Conservation (phyloP, 2,113 vertebrate genomes). For the Marmota flaviventris region DNA sequence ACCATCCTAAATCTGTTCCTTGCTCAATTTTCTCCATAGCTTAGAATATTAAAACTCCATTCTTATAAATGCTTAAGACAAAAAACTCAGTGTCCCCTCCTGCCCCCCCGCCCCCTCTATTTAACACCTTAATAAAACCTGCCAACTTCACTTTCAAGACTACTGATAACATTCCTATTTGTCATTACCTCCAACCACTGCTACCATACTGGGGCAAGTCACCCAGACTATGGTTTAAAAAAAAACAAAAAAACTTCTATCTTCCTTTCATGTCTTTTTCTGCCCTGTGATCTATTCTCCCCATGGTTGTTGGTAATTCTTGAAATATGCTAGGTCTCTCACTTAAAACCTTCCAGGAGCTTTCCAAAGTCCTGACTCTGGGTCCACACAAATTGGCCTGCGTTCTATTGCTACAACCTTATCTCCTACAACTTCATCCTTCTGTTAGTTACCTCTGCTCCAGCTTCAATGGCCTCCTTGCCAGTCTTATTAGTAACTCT, state of each 20-base stretch:
- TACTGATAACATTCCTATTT: neutral
- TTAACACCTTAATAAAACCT: conserved; percentile 3
- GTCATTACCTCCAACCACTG: neutral
- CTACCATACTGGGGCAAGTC: neutral
- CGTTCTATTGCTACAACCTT: neutral
- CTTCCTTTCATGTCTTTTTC: neutral
- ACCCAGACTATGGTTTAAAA: neutral
- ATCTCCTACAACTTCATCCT: conserved; percentile 1
- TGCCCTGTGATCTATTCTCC: neutral
- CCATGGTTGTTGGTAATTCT: neutral
- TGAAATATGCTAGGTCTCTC: neutral
- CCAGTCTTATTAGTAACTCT: neutral
- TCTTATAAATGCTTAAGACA: neutral
- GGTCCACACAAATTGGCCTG: neutral
- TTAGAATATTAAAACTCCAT: conserved; percentile 9
- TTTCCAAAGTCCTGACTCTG: conserved; percentile 8
- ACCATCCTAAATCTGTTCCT: neutral
- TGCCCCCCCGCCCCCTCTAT: neutral
- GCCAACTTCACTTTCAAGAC: conserved; percentile 2
- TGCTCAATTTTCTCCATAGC: neutral
- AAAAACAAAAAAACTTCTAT: neutral
- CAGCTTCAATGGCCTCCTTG: neutral
- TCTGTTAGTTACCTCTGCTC: conserved; percentile 20
- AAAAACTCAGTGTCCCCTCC: neutral
- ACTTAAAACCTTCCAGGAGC: neutral